Conservation (phyloP, 2,797 vertebrate genomes). For the Mionectes olivaceus region DNA sequence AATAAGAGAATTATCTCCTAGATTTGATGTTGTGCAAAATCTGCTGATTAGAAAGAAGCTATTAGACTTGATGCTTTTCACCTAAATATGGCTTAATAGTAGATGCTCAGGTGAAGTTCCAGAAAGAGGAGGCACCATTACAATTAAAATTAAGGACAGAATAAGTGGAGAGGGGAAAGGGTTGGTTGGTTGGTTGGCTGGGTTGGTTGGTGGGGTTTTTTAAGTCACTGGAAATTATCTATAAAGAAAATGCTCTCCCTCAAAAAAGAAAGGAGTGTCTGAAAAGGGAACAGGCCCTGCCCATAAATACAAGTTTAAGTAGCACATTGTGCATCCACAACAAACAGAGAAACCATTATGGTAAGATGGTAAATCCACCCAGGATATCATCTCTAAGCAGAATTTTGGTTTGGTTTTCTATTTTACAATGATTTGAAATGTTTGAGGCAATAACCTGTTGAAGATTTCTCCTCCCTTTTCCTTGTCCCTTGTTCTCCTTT, state of each 20-base stretch:
- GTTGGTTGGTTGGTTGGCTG: not conserved
- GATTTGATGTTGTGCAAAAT: slow-evolving; percentile 41
- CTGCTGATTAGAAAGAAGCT: slow-evolving; percentile 44
- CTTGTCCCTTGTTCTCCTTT: not conserved
- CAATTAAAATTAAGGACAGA: not conserved
- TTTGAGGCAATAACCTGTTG: not conserved
- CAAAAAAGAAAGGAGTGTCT: not conserved
- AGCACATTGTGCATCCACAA: not conserved
- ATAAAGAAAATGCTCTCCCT: not conserved
- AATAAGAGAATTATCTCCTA: slow-evolving; percentile 24
- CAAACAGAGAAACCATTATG: not conserved
- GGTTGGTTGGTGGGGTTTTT: not conserved
- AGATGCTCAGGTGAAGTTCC: slow-evolving; percentile 23
- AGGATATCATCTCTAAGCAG: not conserved
- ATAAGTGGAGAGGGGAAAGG: not conserved
- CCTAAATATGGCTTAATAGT: slow-evolving; percentile 17
- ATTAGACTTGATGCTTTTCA: slow-evolving; percentile 29
- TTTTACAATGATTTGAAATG: not conserved
- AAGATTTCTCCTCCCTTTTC: not conserved
- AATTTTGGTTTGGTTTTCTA: not conserved
- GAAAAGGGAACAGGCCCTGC: not conserved
- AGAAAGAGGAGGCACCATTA: slow-evolving; percentile 19
- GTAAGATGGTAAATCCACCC: not conserved
- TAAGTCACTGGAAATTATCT: not conserved
- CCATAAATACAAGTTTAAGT: not conserved